These are phyloP conservation scores for Prunella himalayana DNA, from an alignment of 2,113 vertebrate genomes.

Conservation along the genomic window DNA sequence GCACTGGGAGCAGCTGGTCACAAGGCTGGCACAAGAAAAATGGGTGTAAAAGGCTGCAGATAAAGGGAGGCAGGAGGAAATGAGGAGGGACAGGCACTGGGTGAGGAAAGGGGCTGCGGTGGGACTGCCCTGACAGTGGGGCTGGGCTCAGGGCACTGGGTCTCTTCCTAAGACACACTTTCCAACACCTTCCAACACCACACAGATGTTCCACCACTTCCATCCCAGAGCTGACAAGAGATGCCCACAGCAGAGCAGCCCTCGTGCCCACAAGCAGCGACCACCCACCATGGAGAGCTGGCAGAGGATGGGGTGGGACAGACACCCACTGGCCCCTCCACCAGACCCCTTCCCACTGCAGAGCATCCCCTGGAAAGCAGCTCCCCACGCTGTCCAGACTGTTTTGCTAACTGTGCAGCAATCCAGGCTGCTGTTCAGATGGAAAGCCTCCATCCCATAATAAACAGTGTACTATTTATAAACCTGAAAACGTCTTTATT, in stretches of 20 bases:
- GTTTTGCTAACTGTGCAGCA: background rate
- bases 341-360: background rate
- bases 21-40: background rate
- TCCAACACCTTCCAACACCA: background rate
- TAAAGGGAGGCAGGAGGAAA: background rate
- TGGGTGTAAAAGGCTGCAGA: background rate
- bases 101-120: fast-evolving
- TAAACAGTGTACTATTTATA: conserved; percentile 65
- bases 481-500: conserved; percentile 66
- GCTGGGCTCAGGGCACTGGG: too few relatives aligned
- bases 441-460: conserved; percentile 59
- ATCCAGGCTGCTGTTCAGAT: background rate
- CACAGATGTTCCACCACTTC: fast-evolving
- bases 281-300: fast-evolving
- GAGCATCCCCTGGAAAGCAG: background rate
- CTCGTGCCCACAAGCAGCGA: fast-evolving
- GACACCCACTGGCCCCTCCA: background rate
- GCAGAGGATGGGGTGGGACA: background rate
- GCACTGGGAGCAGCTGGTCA: background rate
- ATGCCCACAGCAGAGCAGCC: background rate
- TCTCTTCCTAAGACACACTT: background rate
- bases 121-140: fast-evolving
- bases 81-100: fast-evolving
- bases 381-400: background rate
- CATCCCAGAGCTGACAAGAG: background rate